These are phyloP conservation scores for Octomys mimax DNA, from an alignment of 2,797 vertebrate genomes.

Conservation along the genomic window DNA sequence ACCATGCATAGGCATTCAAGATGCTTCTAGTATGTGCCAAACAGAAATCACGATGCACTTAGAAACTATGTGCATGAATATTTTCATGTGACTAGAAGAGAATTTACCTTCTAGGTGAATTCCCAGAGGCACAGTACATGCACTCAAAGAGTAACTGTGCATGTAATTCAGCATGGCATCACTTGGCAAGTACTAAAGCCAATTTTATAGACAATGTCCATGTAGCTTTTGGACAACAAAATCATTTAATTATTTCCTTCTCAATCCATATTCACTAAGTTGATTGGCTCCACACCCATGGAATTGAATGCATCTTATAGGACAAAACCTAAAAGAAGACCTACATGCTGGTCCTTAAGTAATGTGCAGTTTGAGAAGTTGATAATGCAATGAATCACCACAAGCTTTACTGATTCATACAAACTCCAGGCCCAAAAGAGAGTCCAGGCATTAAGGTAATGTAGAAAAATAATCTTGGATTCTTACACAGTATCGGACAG, in stretches of 20 bases:
- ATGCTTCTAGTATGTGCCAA: conserved; percentile 4
- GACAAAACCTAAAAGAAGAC: neutral
- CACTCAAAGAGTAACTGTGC: neutral
- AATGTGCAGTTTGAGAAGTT: neutral
- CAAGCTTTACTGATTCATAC: neutral
- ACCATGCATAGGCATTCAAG: neutral
- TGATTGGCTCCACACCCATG: neutral
- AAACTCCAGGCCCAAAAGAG: neutral
- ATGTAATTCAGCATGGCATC: neutral
- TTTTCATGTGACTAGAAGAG: neutral
- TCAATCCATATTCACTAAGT: neutral
- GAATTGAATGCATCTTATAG: neutral
- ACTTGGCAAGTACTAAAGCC: neutral
- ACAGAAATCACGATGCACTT: neutral
- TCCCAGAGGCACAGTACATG: neutral
- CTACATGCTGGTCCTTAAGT: neutral
- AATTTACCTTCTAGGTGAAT: neutral
- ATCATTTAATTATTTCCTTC: neutral
- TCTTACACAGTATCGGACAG: neutral
- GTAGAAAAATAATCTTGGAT: neutral
- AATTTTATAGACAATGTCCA: neutral
- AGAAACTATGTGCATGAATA: neutral
- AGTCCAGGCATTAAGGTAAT: neutral
- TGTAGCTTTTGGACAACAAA: neutral
- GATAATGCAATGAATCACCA: neutral